These are phyloP conservation scores for Agonopterix heracliana DNA, from an alignment of 2,888 invertebrate species.

Conservation along the genomic window DNA sequence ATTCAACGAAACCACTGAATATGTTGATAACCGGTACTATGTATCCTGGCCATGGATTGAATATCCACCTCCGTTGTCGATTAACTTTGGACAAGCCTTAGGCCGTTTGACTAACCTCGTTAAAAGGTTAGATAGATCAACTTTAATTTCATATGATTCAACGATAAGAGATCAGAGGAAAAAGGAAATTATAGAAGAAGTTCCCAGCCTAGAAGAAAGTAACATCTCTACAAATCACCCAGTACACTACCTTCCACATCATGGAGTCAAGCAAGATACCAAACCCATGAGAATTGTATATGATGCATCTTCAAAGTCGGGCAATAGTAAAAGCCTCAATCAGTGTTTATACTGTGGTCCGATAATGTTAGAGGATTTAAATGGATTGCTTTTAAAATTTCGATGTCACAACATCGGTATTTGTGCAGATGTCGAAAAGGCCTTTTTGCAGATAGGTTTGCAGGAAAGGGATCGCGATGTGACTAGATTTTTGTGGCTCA, in stretches of 20 bases:
- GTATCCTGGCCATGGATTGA: conserved; percentile 17
- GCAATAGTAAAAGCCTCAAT: conserved; percentile 3
- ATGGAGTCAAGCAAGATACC: neutral
- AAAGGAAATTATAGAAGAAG: conserved; percentile 5
- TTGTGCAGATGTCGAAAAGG: conserved; percentile 14
- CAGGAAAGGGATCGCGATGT: conserved; percentile 13
- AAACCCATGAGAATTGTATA: conserved; percentile 12
- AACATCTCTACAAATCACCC: neutral
- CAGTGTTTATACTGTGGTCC: conserved; percentile 7
- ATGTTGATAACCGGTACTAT: conserved; percentile 8
- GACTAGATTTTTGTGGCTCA: conserved; percentile 14
- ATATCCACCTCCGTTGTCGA: conserved; percentile 12
- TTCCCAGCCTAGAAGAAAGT: neutral
- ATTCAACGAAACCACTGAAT: conserved; percentile 11
- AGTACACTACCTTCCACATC: conserved; percentile 11
- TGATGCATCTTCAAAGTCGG: conserved; percentile 5
- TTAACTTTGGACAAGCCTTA: conserved; percentile 13
- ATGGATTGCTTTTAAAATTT: conserved; percentile 8
- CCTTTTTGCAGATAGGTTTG: conserved; percentile 11
- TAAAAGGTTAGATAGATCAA: conserved; percentile 3
- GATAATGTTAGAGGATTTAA: neutral
- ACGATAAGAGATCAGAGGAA: conserved; percentile 7
- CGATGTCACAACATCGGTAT: conserved; percentile 8
- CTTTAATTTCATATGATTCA: conserved; percentile 5
- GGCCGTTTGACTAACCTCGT: conserved; percentile 11